Evolutionary conservation across 2,113 vertebrate species (phyloP).

Genomic region (Geococcyx californianus): DNA sequence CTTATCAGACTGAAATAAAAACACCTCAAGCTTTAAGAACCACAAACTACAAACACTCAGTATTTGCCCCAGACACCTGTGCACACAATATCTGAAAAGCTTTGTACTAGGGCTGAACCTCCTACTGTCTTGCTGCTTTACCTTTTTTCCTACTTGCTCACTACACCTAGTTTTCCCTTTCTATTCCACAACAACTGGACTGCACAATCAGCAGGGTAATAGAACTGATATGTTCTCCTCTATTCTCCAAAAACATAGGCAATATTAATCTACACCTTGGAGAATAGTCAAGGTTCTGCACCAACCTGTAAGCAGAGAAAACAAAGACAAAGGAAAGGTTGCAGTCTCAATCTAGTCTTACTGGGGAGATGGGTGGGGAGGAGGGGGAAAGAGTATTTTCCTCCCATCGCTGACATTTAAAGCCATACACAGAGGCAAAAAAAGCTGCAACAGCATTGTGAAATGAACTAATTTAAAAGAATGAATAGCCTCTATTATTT

Average conservation of each 20-base stretch:
- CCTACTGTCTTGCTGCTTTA: not conserved
- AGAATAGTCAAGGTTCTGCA: not conserved
- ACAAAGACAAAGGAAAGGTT: not conserved
- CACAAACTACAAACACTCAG: not conserved
- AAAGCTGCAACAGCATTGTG: not conserved
- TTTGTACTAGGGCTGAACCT: not conserved
- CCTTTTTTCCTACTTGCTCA: not conserved
- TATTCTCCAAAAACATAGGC: not conserved
- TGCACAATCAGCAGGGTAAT: not conserved
- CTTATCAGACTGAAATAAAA: not conserved
- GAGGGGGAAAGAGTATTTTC: too few relatives aligned
- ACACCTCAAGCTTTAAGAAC: not conserved
- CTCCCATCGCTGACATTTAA: not conserved
- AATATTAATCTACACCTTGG: not conserved
- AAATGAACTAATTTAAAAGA: not conserved
- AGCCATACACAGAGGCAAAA: not conserved
- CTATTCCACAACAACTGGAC: not conserved
- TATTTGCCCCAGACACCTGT: not conserved
- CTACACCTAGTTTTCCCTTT: not conserved
- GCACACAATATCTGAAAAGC: not conserved
- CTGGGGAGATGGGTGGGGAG: too few relatives aligned
- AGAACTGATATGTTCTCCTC: not conserved
- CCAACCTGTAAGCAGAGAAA: not conserved
- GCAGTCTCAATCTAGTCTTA: not conserved
- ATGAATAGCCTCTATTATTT: not conserved